phyloP scores from a whole-genome alignment of 1,140 invertebrate genomes.

The Rhopalosiphum padi region DNA sequence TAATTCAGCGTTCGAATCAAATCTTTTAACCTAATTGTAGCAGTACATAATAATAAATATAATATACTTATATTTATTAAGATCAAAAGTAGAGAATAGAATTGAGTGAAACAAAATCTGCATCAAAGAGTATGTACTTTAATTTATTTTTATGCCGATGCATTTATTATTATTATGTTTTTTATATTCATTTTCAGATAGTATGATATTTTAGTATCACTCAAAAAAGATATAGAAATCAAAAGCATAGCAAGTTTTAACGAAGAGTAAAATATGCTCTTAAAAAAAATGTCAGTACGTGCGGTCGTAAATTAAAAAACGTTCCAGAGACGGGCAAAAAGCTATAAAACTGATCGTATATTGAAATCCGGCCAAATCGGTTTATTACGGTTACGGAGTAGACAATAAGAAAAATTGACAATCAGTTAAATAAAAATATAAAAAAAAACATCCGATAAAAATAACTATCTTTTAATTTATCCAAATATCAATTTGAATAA shows the following conservation, averaged over 20 bases:
- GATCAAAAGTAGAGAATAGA: slow-evolving; percentile 18
- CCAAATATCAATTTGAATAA: not conserved
- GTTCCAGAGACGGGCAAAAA: not conserved
- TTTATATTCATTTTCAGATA: not conserved
- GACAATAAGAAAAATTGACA: slow-evolving; percentile 34
- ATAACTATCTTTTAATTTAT: not conserved
- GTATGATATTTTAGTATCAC: slow-evolving; percentile 14
- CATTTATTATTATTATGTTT: slow-evolving; percentile 25
- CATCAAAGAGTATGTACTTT: not conserved
- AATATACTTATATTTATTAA: not conserved
- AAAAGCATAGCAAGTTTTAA: slow-evolving; percentile 24
- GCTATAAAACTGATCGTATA: slow-evolving; percentile 54
- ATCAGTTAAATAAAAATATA: slow-evolving; percentile 40
- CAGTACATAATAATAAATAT: not conserved
- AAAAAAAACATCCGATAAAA: not conserved
- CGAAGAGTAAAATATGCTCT: slow-evolving; percentile 7
- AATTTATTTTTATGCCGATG: slow-evolving; percentile 25
- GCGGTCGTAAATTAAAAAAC: slow-evolving; percentile 45
- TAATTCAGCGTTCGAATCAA: not conserved
- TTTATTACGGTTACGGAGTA: slow-evolving; percentile 28
- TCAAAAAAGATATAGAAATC: slow-evolving; percentile 28
- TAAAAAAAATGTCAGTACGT: slow-evolving; percentile 42
- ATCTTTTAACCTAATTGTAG: not conserved
- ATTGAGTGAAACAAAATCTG: not conserved
- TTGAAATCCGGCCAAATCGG: slow-evolving; percentile 56